Evolutionary conservation across 2,888 invertebrate genomes (phyloP).

Genomic region (Catocala fraxini): DNA sequence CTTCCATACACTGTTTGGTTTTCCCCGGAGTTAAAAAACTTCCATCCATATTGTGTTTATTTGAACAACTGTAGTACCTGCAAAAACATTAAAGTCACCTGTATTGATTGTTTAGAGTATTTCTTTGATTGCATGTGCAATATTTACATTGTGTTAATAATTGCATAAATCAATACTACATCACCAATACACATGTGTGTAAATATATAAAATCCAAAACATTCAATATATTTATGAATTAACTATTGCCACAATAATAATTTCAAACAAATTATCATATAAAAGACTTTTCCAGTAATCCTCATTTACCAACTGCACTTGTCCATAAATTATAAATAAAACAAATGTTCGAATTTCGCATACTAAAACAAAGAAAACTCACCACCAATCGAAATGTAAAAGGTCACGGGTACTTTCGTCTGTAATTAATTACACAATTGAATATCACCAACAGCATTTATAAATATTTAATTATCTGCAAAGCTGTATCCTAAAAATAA

Average conservation of each 20-base stretch:
- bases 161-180: not conserved
- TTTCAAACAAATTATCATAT: no score
- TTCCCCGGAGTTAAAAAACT: constrained; percentile 31
- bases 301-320: not conserved
- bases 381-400: constrained; percentile 65
- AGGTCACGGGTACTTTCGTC: constrained; percentile 61
- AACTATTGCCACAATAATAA: not conserved
- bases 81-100: constrained; percentile 30
- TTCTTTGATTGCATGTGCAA: constrained; percentile 4
- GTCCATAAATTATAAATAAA: constrained; percentile 3
- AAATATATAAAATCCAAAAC: constrained; percentile 10
- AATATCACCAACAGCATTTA: constrained; percentile 75
- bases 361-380: constrained; percentile 77
- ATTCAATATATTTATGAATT: not conserved
- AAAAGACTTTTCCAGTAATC: no score
- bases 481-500: constrained; percentile 86
- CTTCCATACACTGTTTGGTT: constrained; percentile 48
- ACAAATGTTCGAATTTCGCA: constrained; percentile 25
- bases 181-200: constrained; percentile 16
- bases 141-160: constrained; percentile 2
- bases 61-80: constrained; percentile 44
- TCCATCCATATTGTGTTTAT: constrained; percentile 49
- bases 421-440: constrained; percentile 62
- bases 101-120: constrained; percentile 20
- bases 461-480: constrained; percentile 86